These are phyloP conservation scores for Gymnobelideus leadbeateri DNA, from an alignment of 2,113 vertebrate genomes.

Conservation along the genomic window DNA sequence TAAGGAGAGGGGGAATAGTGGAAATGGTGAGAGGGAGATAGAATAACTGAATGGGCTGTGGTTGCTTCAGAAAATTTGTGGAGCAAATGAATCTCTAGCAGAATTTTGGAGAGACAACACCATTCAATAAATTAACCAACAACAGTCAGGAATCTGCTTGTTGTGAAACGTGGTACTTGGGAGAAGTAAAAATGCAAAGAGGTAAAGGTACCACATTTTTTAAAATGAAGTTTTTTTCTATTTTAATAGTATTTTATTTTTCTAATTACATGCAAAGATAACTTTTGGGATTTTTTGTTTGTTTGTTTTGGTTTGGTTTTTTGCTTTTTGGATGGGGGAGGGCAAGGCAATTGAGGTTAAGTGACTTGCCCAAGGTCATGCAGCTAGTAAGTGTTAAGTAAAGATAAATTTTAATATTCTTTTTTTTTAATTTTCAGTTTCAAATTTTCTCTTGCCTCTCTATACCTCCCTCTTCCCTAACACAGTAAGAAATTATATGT, in stretches of 20 bases:
- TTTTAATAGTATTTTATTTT: not conserved
- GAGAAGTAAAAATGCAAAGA: not conserved
- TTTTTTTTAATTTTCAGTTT: not conserved
- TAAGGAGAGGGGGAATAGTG: not conserved
- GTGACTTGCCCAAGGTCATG: too few species aligned
- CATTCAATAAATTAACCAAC: not conserved
- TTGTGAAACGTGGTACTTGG: not conserved
- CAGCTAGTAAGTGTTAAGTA: not conserved
- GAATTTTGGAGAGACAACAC: not conserved
- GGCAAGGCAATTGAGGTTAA: too few species aligned
- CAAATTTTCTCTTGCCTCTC: too few species aligned
- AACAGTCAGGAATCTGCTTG: not conserved
- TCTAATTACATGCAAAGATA: not conserved
- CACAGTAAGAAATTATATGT: too few species aligned
- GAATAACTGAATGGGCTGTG: not conserved
- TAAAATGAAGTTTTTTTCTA: not conserved
- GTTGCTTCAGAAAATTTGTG: not conserved
- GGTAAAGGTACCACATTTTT: not conserved
- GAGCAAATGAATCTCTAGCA: not conserved
- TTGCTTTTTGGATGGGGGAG: too few species aligned
- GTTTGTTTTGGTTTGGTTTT: too few species aligned
- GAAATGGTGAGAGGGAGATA: not conserved
- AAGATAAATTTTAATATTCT: not conserved
- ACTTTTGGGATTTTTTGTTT: not conserved
- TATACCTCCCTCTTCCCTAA: too few species aligned